Conservation (phyloP, 1,140 invertebrate genomes). For the Ganaspis sp. region DNA sequence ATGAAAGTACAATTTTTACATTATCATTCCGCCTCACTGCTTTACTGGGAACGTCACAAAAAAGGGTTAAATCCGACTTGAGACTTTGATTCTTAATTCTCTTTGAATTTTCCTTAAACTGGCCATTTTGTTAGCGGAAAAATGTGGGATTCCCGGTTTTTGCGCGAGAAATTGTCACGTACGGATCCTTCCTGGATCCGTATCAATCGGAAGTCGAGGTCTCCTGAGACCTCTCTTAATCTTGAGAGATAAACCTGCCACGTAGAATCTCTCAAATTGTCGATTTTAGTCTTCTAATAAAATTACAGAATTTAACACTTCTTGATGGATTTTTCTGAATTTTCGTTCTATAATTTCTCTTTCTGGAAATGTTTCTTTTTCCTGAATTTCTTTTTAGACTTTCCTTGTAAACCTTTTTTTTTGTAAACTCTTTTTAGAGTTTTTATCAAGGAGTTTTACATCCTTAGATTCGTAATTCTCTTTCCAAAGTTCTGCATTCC, state of each 20-base stretch:
- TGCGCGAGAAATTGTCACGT: not conserved
- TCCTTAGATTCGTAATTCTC: no score
- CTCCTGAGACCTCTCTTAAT: constrained; percentile 42
- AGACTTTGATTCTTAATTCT: constrained; percentile 1
- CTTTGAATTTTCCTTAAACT: constrained; percentile 39
- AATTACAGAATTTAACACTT: no score
- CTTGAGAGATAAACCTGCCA: constrained; percentile 41
- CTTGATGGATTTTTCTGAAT: no score
- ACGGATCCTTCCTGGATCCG: not conserved
- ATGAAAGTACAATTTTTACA: no score
- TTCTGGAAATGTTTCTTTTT: no score
- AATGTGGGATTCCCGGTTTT: not conserved
- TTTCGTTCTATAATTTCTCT: no score
- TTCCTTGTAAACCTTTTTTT: no score
- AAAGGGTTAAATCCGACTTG: not conserved
- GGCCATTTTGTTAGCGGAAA: constrained; percentile 35
- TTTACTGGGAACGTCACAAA: not conserved
- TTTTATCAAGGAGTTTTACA: no score
- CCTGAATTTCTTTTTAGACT: no score
- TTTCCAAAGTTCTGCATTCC: no score
- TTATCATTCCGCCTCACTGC: no score
- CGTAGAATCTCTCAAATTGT: constrained; percentile 31
- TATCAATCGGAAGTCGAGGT: not conserved
- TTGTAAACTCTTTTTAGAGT: no score
- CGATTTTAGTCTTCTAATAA: constrained; percentile 30